Percentiles rank a stretch among this genome's conserved stretches.
Conservation (phyloP, 1,140 invertebrate genomes). For the Cydia fagiglandana region DNA sequence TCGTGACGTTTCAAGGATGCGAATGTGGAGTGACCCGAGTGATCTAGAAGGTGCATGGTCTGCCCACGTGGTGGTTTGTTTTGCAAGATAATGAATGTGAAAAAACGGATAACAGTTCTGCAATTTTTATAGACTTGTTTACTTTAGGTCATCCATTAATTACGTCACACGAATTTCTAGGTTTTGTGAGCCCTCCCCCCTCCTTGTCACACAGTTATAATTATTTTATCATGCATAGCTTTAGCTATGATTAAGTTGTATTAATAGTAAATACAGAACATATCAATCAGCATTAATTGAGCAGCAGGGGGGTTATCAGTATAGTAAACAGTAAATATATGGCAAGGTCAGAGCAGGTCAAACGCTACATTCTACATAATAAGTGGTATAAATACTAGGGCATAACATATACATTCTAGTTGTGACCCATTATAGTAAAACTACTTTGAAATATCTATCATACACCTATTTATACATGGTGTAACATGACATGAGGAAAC, state of each 20-base stretch:
- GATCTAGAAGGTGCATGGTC: conserved; percentile 4
- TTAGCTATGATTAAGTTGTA: neutral
- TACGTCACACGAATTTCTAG: no score
- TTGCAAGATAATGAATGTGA: neutral
- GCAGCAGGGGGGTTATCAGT: neutral
- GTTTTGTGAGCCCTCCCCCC: no score
- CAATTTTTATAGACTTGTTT: no score
- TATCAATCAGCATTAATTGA: neutral
- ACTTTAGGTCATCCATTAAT: no score
- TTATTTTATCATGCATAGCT: neutral
- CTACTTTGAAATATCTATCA: neutral
- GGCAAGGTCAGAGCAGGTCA: conserved; percentile 5
- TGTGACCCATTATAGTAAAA: neutral
- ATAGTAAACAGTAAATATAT: conserved; percentile 4
- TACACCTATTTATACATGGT: no score
- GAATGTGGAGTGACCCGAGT: conserved; percentile 1
- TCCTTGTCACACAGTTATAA: no score
- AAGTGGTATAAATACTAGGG: neutral
- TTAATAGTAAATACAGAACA: neutral
- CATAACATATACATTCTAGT: no score
- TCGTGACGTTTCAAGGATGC: conserved; percentile 2
- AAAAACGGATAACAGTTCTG: no score
- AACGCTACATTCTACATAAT: neutral
- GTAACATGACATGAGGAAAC: no score
- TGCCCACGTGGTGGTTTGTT: conserved; percentile 12